Percentiles rank a stretch among this genome's conserved stretches.
Conservation (phyloP, 2,888 invertebrate species). For the Tenthredo amoena region DNA sequence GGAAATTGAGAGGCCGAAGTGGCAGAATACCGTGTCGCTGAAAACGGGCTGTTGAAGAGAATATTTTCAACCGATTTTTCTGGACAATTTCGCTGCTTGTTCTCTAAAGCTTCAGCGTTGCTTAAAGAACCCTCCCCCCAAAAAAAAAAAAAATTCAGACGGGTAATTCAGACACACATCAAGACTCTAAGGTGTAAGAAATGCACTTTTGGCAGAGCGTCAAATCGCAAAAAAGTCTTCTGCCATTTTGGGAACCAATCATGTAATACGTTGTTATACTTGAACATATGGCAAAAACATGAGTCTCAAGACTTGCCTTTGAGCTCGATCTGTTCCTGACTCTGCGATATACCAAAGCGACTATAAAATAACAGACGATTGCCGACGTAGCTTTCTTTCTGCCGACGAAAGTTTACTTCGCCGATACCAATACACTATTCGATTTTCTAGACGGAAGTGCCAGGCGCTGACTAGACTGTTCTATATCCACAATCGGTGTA, state of each 20-base stretch:
- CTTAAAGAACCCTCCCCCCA: neutral
- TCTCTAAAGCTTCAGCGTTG: neutral
- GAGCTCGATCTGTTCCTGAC: neutral
- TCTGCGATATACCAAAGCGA: neutral
- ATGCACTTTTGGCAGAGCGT: neutral
- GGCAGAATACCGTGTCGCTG: conserved; percentile 1
- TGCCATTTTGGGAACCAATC: neutral
- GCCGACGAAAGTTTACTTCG: neutral
- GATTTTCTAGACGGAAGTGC: neutral
- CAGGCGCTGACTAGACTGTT: neutral
- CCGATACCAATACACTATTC: neutral
- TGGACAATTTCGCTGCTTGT: neutral
- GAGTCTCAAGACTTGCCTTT: neutral
- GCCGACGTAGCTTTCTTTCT: neutral
- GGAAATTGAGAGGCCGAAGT: conserved; percentile 32
- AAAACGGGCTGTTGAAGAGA: conserved; percentile 6
- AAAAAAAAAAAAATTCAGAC: too few species aligned
- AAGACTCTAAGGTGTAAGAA: neutral
- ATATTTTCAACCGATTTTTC: neutral
- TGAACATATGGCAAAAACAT: neutral
- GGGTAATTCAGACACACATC: neutral
- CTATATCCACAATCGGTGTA: neutral
- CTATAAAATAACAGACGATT: neutral
- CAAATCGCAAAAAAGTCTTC: neutral
- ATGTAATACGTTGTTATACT: neutral